phyloP scores from a whole-genome alignment of 2,888 invertebrate genomes.

The Acrobeloides nanus region DNA sequence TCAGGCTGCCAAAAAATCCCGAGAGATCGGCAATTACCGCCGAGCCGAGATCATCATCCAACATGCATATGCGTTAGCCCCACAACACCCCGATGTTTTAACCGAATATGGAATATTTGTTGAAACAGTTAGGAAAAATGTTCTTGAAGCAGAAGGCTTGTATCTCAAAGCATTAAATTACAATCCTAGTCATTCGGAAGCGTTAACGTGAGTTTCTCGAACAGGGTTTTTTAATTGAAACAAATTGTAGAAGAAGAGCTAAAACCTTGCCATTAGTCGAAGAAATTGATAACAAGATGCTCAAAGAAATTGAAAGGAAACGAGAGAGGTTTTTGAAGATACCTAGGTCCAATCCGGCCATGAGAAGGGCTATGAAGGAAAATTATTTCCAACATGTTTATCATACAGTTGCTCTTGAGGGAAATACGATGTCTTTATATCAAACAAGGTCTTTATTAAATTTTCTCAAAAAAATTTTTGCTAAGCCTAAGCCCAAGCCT shows the following conservation, averaged over 20 bases:
- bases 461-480: slow-evolving; percentile 3
- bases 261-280: slow-evolving; percentile 78
- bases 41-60: slow-evolving; percentile 57
- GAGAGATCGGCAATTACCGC: slow-evolving; percentile 33
- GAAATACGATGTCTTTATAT: slow-evolving; percentile 86
- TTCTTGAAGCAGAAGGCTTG: slow-evolving; percentile 80
- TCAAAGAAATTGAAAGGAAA: slow-evolving; percentile 74
- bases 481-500: too few species aligned
- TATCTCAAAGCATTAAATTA: slow-evolving; percentile 74
- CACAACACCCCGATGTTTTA: slow-evolving; percentile 81
- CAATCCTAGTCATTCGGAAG: slow-evolving; percentile 68
- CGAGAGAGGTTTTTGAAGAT: slow-evolving; percentile 70
- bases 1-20: slow-evolving; percentile 33
- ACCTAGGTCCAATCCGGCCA: slow-evolving; percentile 53
- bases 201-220: slow-evolving; percentile 29
- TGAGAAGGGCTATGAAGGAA: slow-evolving; percentile 81
- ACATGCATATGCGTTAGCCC: slow-evolving; percentile 82
- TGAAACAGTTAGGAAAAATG: slow-evolving; percentile 74
- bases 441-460: slow-evolving; percentile 71
- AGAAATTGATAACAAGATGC: slow-evolving; percentile 73
- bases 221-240: too few species aligned
- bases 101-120: slow-evolving; percentile 72
- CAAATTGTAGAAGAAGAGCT: slow-evolving; percentile 67
- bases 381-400: slow-evolving; percentile 81
- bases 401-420: slow-evolving; percentile 93